These are phyloP conservation scores for Leptodirus hochenwartii DNA, from an alignment of 2,888 invertebrate genomes.

Conservation along the genomic window DNA sequence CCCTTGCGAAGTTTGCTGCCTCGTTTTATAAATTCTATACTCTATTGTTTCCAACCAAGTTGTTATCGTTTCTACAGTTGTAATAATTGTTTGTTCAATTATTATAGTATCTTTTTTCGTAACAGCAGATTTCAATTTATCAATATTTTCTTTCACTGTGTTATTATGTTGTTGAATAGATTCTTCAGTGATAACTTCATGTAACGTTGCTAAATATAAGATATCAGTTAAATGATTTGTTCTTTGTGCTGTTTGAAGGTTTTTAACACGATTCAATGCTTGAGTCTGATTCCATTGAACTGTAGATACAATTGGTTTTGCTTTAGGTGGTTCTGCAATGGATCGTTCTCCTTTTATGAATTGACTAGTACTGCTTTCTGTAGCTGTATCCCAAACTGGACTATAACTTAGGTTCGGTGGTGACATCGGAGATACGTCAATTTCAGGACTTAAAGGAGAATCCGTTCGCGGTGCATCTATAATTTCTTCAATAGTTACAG, in stretches of 20 bases:
- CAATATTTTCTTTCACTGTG: constrained; percentile 41
- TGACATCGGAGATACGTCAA: constrained; percentile 20
- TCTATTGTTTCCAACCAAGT: constrained; percentile 75
- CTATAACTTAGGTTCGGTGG: constrained; percentile 20
- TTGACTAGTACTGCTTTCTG: constrained; percentile 12
- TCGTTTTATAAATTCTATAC: constrained; percentile 48
- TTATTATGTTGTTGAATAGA: constrained; percentile 34
- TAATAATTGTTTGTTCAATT: constrained; percentile 51
- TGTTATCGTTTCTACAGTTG: constrained; percentile 63
- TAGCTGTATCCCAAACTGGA: constrained; percentile 16
- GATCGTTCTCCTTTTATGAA: constrained; percentile 19
- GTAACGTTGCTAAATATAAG: constrained; percentile 39
- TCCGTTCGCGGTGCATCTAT: constrained; percentile 28
- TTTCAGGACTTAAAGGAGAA: constrained; percentile 30
- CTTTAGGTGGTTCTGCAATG: constrained; percentile 2
- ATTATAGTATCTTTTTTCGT: constrained; percentile 34
- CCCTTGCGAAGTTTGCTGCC: constrained; percentile 36
- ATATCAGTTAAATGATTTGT: constrained; percentile 40
- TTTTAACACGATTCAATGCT: constrained; percentile 35
- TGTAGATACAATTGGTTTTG: constrained; percentile 23
- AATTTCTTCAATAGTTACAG: constrained; percentile 35
- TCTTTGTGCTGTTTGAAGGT: constrained; percentile 32
- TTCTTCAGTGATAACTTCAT: constrained; percentile 34
- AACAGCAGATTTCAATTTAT: constrained; percentile 38
- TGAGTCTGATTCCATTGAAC: constrained; percentile 34